phyloP scores from a whole-genome alignment of 2,888 invertebrate genomes.

The Napeogenes inachia region DNA sequence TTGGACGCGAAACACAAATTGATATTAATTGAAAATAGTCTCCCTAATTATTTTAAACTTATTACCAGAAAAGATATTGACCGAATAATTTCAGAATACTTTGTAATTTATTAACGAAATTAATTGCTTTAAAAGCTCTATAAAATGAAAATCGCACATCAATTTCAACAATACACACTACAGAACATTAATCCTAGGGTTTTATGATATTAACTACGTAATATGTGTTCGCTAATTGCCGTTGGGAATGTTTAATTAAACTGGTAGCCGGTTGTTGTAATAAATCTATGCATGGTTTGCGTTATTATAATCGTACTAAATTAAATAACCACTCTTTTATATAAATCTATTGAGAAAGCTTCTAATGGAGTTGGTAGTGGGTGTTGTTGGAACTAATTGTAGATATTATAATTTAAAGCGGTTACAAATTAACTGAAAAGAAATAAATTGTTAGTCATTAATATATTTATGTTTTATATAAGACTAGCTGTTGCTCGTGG shows the following conservation, averaged over 20 bases:
- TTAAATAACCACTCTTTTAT: too few species aligned
- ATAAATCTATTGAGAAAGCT: too few species aligned
- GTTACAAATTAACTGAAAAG: too few species aligned
- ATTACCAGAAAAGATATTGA: not conserved
- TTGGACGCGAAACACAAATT: not conserved
- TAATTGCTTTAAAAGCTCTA: conserved; percentile 8
- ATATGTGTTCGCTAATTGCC: conserved; percentile 32
- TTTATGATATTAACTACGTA: conserved; percentile 31
- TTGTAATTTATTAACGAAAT: not conserved
- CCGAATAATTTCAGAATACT: not conserved
- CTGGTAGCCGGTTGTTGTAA: conserved; percentile 32
- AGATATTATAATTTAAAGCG: too few species aligned
- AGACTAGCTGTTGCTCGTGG: too few species aligned
- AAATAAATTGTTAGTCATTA: too few species aligned
- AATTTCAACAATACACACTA: conserved; percentile 15
- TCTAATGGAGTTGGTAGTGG: too few species aligned
- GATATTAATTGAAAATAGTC: conserved; percentile 5
- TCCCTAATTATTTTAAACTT: conserved; percentile 5
- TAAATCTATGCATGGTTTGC: conserved; percentile 25
- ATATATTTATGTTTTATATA: too few species aligned
- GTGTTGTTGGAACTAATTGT: too few species aligned
- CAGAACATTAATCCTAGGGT: conserved; percentile 21
- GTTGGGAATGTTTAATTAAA: conserved; percentile 35
- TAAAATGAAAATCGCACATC: conserved; percentile 18
- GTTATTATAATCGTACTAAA: conserved; percentile 9